Conservation (phyloP, 2,113 vertebrate species). For the Alethe castanea region DNA sequence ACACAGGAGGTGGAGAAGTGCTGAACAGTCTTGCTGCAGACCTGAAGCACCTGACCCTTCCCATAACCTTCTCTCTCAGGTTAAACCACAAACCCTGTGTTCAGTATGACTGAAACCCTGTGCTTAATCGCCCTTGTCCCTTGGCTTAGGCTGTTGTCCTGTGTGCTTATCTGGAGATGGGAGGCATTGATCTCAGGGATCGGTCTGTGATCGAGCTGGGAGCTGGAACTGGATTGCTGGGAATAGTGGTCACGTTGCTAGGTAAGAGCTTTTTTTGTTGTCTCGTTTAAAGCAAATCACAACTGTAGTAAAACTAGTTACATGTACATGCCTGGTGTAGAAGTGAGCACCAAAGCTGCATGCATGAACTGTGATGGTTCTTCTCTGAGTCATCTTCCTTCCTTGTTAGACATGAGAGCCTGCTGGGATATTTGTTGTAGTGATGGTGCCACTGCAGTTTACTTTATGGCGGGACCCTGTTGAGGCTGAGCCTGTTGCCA, state of each 20-base stretch:
- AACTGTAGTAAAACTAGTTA: background rate
- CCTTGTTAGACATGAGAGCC: background rate
- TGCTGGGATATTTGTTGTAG: background rate
- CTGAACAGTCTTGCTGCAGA: background rate
- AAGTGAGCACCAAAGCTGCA: background rate
- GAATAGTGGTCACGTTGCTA: constrained; percentile 88
- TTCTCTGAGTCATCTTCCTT: background rate
- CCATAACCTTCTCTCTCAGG: background rate
- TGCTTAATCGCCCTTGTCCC: background rate
- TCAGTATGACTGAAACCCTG: background rate
- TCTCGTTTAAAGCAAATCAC: background rate
- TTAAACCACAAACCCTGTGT: background rate
- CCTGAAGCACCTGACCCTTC: background rate
- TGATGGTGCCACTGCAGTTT: background rate
- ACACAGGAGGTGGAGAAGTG: background rate
- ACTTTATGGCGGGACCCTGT: background rate
- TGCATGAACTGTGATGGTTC: background rate
- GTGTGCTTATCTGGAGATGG: constrained; percentile 87
- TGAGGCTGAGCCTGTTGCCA: background rate
- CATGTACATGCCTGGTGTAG: background rate
- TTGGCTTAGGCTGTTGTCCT: constrained; percentile 86
- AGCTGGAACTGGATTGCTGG: constrained; percentile 92
- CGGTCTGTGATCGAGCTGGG: constrained; percentile 86
- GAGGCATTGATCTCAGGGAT: constrained; percentile 76
- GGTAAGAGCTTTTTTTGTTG: constrained; percentile 73